Conservation (phyloP, 2,888 invertebrate genomes). For the Dynastes maya region DNA sequence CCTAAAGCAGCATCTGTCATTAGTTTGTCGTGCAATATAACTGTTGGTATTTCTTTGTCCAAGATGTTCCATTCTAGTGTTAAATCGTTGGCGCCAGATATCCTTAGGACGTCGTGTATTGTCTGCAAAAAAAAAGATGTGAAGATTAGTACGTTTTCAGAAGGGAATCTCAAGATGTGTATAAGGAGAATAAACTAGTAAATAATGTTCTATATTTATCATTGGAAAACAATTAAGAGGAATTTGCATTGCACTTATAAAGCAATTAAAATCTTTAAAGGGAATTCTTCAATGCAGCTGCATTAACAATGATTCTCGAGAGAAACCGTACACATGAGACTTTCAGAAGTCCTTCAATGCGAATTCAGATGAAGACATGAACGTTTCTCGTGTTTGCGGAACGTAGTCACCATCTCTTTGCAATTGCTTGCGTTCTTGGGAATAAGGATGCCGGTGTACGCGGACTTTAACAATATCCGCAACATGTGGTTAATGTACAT, state of each 20-base stretch:
- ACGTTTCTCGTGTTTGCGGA: not conserved
- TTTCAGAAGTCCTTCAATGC: constrained; percentile 37
- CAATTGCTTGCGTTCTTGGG: not conserved
- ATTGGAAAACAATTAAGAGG: not conserved
- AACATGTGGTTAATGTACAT: not conserved
- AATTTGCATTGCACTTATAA: no score
- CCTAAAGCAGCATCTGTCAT: constrained; percentile 92
- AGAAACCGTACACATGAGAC: constrained; percentile 3
- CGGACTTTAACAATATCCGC: constrained; percentile 5
- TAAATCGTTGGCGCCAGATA: constrained; percentile 74
- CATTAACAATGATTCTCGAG: not conserved
- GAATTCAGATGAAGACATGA: constrained; percentile 28
- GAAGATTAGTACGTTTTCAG: no score
- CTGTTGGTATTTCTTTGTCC: constrained; percentile 76
- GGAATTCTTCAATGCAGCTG: not conserved
- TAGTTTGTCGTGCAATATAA: constrained; percentile 90
- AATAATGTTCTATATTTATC: no score
- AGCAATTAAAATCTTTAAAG: constrained; percentile 7
- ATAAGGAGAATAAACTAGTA: no score
- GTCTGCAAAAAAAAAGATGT: constrained; percentile 60
- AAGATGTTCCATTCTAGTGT: constrained; percentile 81
- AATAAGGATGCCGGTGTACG: constrained; percentile 7
- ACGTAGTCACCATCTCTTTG: constrained; percentile 12
- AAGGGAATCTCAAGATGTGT: no score
- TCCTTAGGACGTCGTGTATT: constrained; percentile 65